Conservation (phyloP, 2,797 vertebrate genomes). For the Acipenser transmontanus region DNA sequence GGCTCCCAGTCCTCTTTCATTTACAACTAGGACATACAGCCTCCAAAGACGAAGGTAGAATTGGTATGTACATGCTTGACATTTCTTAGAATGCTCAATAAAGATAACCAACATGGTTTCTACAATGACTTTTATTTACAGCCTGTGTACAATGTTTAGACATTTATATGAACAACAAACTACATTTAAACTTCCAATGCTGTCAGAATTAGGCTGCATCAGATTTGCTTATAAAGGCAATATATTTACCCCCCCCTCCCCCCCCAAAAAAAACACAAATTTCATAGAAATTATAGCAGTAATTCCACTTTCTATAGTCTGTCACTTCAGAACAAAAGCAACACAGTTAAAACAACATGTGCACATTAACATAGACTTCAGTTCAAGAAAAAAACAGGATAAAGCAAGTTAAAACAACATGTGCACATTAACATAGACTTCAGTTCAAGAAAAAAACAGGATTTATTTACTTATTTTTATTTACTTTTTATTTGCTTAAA, state of each 20-base stretch:
- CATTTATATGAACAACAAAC: slow-evolving; percentile 15
- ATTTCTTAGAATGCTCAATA: background rate
- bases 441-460: slow-evolving; percentile 3
- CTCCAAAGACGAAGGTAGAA: background rate
- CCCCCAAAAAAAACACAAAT: slow-evolving; percentile 9
- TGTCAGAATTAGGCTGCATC: slow-evolving; percentile 4
- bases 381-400: slow-evolving; percentile 6
- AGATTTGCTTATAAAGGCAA: background rate
- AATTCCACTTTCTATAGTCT: slow-evolving; percentile 12
- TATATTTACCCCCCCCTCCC: slow-evolving; percentile 2
- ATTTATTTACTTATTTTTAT: background rate
- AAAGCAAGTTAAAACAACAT: slow-evolving; percentile 11
- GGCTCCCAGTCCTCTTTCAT: background rate
- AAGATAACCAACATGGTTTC: background rate
- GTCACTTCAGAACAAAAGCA: slow-evolving; percentile 18
- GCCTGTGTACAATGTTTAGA: slow-evolving; percentile 11
- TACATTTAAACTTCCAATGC: background rate
- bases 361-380: slow-evolving; percentile 14
- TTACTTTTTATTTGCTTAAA: background rate
- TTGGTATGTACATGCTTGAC: background rate
- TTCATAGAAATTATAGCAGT: slow-evolving; percentile 34
- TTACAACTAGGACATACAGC: background rate
- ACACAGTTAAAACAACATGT: slow-evolving; percentile 18
- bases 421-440: slow-evolving; percentile 16
- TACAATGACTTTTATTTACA: background rate